Percentiles rank a stretch among this genome's conserved stretches.
These are phyloP conservation scores for Diadophis punctatus DNA, from an alignment of 2,113 vertebrate genomes.

Conservation along the genomic window DNA sequence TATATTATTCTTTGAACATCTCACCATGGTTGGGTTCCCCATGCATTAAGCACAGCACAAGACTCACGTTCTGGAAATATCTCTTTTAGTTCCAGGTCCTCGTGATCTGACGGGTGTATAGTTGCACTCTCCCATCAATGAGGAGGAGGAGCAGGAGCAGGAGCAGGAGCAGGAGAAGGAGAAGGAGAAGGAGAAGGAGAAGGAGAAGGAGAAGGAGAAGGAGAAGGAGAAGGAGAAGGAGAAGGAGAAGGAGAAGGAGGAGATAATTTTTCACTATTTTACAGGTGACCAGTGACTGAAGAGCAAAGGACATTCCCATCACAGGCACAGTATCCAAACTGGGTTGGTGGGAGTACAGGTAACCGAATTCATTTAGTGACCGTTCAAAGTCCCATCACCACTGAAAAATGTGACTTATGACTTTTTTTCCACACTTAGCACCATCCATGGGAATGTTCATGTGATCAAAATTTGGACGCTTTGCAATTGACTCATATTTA, in stretches of 20 bases:
- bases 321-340: neutral
- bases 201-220: too few relatives aligned
- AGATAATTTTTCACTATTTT: neutral
- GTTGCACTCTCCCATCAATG: neutral
- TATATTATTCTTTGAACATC: too few relatives aligned
- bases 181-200: too few relatives aligned
- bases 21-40: neutral
- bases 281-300: neutral
- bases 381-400: neutral
- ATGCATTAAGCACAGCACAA: neutral
- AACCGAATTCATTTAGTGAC: neutral
- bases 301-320: neutral
- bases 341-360: neutral
- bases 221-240: too few relatives aligned
- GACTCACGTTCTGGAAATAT: neutral
- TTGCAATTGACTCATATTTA: neutral
- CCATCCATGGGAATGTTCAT: too few relatives aligned
- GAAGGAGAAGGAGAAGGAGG: too few relatives aligned
- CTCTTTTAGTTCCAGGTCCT: neutral
- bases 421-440: neutral
- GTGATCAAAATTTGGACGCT: neutral
- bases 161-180: fast-evolving
- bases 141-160: too few relatives aligned
- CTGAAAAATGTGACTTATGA: neutral
- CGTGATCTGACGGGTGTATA: neutral